Evolutionary conservation across 2,888 invertebrate genomes (phyloP).

Genomic region (Diadegma fenestrale): DNA sequence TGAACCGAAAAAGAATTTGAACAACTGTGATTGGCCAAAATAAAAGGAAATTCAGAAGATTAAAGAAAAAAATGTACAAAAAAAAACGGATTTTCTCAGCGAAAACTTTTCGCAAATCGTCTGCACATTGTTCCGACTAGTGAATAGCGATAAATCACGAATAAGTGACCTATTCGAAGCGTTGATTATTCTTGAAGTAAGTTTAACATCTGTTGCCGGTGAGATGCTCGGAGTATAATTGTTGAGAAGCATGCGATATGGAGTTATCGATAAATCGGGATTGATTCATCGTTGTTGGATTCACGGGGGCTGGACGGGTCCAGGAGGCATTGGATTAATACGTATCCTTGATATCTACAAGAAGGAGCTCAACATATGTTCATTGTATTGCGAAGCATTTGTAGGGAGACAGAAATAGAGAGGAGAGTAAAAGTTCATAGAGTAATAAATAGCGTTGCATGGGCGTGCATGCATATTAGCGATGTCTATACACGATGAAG

Average conservation of each 20-base stretch:
- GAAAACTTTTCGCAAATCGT: neutral
- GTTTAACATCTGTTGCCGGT: conserved; percentile 49
- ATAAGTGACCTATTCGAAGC: conserved; percentile 7
- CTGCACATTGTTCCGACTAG: neutral
- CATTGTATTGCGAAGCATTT: conserved; percentile 17
- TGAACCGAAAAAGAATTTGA: neutral
- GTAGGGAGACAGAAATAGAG: conserved; percentile 30
- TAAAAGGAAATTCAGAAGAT: neutral
- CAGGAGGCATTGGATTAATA: conserved; percentile 71
- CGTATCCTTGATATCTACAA: conserved; percentile 68
- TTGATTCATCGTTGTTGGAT: conserved; percentile 56
- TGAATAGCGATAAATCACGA: conserved; percentile 24
- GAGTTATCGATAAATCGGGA: conserved; percentile 44
- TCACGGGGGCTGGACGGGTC: conserved; percentile 31
- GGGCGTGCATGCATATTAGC: conserved; percentile 70
- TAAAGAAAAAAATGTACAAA: neutral
- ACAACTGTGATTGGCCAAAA: neutral
- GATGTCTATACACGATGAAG: conserved; percentile 12
- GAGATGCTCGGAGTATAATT: conserved; percentile 44
- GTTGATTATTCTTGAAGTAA: conserved; percentile 31
- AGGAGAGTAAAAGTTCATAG: conserved; percentile 67
- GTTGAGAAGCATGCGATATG: conserved; percentile 39
- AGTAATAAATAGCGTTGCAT: conserved; percentile 73
- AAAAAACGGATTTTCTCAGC: neutral
- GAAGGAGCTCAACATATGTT: conserved; percentile 32